Evolutionary conservation across 1,140 invertebrate species (phyloP).

Genomic region (Kradibia gibbosae): DNA sequence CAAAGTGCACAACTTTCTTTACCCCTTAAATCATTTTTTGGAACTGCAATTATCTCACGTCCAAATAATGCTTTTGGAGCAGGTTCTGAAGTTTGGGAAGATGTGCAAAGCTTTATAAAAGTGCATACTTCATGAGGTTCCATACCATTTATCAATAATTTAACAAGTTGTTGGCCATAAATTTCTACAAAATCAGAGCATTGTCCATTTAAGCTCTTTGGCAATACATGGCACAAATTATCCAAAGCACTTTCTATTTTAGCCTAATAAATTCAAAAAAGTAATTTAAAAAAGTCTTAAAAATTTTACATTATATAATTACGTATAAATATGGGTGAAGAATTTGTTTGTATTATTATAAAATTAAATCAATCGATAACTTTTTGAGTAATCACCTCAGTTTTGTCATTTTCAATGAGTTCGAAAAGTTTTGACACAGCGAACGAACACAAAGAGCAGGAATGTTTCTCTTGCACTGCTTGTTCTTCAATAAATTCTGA

Average conservation of each 20-base stretch:
- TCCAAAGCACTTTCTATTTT: slow-evolving; percentile 80
- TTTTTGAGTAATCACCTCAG: slow-evolving; percentile 73
- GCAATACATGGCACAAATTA: slow-evolving; percentile 82
- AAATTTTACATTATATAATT: no score
- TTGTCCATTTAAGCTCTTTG: slow-evolving; percentile 75
- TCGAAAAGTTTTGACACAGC: slow-evolving; percentile 81
- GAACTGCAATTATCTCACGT: slow-evolving; percentile 44
- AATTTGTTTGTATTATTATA: background rate
- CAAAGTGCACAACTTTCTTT: slow-evolving; percentile 82
- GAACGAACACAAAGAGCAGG: slow-evolving; percentile 85
- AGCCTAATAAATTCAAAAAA: background rate
- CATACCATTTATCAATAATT: slow-evolving; percentile 84
- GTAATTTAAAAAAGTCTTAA: background rate
- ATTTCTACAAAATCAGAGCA: slow-evolving; percentile 85
- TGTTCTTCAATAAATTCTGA: slow-evolving; percentile 73
- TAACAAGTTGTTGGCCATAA: slow-evolving; percentile 83
- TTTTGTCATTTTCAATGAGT: slow-evolving; percentile 79
- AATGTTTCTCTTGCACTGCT: slow-evolving; percentile 74
- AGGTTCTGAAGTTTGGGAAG: slow-evolving; percentile 60
- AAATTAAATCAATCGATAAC: background rate
- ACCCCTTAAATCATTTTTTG: slow-evolving; percentile 56
- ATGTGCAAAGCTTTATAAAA: slow-evolving; percentile 80
- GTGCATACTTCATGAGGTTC: slow-evolving; percentile 85
- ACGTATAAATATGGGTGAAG: no score
- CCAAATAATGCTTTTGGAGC: slow-evolving; percentile 60